Base-by-base conservation (phyloP, 2,888 invertebrate genomes). In the Drosophila nr. perissopoda region DNA sequence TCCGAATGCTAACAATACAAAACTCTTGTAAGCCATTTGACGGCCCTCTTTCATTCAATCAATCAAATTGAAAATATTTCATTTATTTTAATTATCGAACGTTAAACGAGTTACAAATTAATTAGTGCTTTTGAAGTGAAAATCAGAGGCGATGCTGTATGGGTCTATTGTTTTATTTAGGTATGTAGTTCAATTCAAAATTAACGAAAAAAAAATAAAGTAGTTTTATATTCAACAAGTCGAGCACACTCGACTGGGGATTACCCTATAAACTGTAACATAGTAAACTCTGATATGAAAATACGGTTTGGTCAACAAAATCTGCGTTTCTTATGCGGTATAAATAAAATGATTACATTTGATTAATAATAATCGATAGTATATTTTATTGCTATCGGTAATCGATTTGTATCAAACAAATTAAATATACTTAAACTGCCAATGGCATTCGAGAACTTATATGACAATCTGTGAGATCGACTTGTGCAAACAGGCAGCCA, bases 101-200 rank as follows among this genome's bases (percentile, higher is more conserved):
- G 54, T 40, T 60, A 69, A 79, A 54, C 52, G 64, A 60, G 60
- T 58, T 81, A 77, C 78, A 81, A 54, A 61, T 73, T 81, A 73
- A 77, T 81, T 71, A 77, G 56, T 36, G 54, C 18, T n/a, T 31
- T 27, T 46, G 34, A 42, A 38, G 38, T 25, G 54, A 54, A 54
- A 69, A 34, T 27, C 16, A 10, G 48, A 1, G 33, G 5, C 21
- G 33, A 57, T 27, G 25, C 4, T 2, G 13, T 4, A 27, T 16
- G 38, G n/a, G 25, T 46, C 46, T 25, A 46, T 25, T 46, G 25
- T 46, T 8, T 13, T 56, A 21, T 31, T 29, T 16, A 7, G 46
- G 46, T 21, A 21, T 16, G 4, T 16, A 16, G 42, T 42, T 42
- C 11, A 21, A 16, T 4, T 46, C 25, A 46, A 46, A 46, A 25